These are phyloP conservation scores for Silurus lanzhouensis DNA, from an alignment of 2,797 vertebrate species.

Conservation along the genomic window DNA sequence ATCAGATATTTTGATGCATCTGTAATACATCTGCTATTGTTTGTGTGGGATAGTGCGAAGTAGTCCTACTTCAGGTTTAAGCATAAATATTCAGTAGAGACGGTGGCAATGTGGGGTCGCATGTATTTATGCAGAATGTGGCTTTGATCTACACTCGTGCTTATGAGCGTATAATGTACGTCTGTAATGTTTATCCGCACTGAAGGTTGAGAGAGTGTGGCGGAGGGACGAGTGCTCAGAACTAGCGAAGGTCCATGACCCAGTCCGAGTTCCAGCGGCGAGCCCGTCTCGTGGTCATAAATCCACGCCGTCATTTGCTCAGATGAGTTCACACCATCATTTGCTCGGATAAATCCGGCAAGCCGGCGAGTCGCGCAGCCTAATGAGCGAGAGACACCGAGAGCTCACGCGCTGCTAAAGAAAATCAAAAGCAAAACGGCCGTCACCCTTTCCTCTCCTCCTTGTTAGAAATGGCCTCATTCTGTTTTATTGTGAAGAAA, in stretches of 20 bases:
- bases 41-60: background rate
- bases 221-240: background rate
- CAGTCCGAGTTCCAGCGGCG: background rate
- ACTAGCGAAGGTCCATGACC: background rate
- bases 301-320: background rate
- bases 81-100: slow-evolving; percentile 24
- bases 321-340: slow-evolving; percentile 1
- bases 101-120: background rate
- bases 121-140: background rate
- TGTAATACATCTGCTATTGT: background rate
- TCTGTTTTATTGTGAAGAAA: slow-evolving; percentile 13
- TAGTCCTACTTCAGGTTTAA: background rate
- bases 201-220: background rate
- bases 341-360: slow-evolving; percentile 8
- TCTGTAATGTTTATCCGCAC: background rate
- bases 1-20: background rate
- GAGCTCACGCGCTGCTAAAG: background rate
- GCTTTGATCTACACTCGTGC: background rate
- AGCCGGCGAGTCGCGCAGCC: slow-evolving; percentile 6
- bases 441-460: slow-evolving; percentile 21
- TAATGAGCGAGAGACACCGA: slow-evolving; percentile 34
- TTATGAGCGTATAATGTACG: background rate
- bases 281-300: background rate
- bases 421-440: slow-evolving; percentile 32
- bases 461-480: slow-evolving; percentile 16